These are phyloP conservation scores for Agrenia bidenticulata DNA, from an alignment of 2,888 invertebrate genomes.

Conservation along the genomic window DNA sequence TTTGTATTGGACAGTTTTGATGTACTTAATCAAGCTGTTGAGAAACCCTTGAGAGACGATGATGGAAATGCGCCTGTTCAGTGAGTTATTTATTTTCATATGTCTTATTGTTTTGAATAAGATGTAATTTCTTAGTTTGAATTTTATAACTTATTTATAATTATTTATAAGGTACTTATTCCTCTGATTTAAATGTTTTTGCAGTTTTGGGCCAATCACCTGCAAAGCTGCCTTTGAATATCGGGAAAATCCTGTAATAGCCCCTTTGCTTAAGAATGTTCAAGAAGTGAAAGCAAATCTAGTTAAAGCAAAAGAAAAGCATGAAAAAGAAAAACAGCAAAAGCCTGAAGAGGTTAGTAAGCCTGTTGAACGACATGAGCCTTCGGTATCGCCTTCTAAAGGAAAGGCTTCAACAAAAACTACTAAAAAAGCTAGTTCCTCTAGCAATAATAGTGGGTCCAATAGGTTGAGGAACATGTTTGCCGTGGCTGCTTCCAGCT, in stretches of 20 bases:
- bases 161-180: too few relatives aligned
- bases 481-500: constrained; percentile 30
- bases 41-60: constrained; percentile 55
- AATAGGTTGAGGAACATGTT: constrained; percentile 41
- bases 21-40: constrained; percentile 54
- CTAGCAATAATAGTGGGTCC: neutral
- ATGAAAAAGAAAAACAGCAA: neutral
- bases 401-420: constrained; percentile 16
- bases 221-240: constrained; percentile 18
- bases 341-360: neutral
- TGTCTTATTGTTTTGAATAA: too few relatives aligned
- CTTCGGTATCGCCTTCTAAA: too few relatives aligned
- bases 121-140: too few relatives aligned
- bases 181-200: neutral
- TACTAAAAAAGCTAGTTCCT: constrained; percentile 15
- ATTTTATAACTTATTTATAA: too few relatives aligned
- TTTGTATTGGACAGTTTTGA: constrained; percentile 28
- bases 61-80: constrained; percentile 54
- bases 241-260: constrained; percentile 4
- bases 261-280: neutral
- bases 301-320: constrained; percentile 1
- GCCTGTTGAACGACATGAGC: neutral
- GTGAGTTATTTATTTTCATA: too few relatives aligned
- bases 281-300: neutral
- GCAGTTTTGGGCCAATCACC: constrained; percentile 33